phyloP scores from a whole-genome alignment of 2,797 vertebrate genomes.

The Tragopan temminckii region DNA sequence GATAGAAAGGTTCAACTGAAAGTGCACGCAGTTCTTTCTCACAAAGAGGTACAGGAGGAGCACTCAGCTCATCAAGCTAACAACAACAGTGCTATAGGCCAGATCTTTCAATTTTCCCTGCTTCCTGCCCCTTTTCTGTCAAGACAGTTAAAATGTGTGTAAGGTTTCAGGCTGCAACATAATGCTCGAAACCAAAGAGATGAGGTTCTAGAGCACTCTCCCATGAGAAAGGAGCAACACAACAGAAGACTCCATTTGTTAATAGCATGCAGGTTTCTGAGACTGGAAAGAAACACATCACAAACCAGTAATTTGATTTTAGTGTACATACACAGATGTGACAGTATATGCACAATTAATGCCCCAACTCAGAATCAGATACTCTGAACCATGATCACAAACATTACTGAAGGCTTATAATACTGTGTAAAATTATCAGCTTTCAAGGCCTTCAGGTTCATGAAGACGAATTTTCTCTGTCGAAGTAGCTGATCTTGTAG shows the following conservation, averaged over 20 bases:
- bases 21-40: background rate
- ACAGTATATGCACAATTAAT: background rate
- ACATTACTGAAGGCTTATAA: background rate
- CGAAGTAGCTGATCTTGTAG: background rate
- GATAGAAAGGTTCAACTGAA: background rate
- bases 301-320: background rate
- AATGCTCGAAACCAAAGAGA: background rate
- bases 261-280: background rate
- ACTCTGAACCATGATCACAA: background rate
- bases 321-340: rapidly evolving
- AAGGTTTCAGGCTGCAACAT: background rate
- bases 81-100: background rate
- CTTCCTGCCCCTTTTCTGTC: background rate
- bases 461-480: background rate
- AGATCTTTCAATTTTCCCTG: background rate
- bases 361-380: background rate
- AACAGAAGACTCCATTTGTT: background rate
- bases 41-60: background rate
- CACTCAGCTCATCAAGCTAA: background rate
- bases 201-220: background rate
- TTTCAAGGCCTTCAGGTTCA: background rate
- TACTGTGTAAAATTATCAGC: background rate
- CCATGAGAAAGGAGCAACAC: background rate
- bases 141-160: rapidly evolving
- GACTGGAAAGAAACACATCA: background rate